Percentiles rank a stretch among this genome's conserved stretches.
Evolutionary conservation across 2,113 vertebrate genomes (phyloP).

Genomic region (Haemorhous mexicanus): DNA sequence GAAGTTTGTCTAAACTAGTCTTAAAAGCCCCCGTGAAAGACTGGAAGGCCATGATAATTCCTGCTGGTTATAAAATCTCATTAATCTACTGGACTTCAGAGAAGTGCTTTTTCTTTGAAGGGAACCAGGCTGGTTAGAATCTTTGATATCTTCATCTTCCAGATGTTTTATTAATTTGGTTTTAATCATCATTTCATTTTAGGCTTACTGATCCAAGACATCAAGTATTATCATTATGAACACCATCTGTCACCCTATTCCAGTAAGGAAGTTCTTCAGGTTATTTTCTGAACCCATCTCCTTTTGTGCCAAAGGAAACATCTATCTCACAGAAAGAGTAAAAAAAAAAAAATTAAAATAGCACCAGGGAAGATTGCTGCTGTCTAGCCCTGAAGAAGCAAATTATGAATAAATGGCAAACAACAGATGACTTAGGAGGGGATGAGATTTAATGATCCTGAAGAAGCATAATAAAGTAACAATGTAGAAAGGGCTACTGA

Average conservation of each 20-base stretch:
- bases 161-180: constrained; percentile 63
- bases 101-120: constrained; percentile 46
- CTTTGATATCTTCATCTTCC: constrained; percentile 59
- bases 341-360: background rate
- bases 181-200: constrained; percentile 47
- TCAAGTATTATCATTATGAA: constrained; percentile 39
- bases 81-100: constrained; percentile 44
- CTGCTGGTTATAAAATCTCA: constrained; percentile 36
- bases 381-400: background rate
- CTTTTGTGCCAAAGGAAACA: constrained; percentile 10
- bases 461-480: constrained; percentile 22
- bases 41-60: constrained; percentile 45
- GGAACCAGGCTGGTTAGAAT: constrained; percentile 35
- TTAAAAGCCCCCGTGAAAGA: constrained; percentile 18
- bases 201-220: constrained; percentile 43
- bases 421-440: background rate
- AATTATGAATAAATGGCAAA: background rate
- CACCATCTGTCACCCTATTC: constrained; percentile 39
- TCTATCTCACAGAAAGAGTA: background rate
- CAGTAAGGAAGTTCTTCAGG: constrained; percentile 29
- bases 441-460: background rate
- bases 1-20: constrained; percentile 35
- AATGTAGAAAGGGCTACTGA: background rate
- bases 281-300: constrained; percentile 24
- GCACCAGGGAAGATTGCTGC: background rate